phyloP scores from a whole-genome alignment of 1,140 invertebrate species.

The Solenopsis invicta region DNA sequence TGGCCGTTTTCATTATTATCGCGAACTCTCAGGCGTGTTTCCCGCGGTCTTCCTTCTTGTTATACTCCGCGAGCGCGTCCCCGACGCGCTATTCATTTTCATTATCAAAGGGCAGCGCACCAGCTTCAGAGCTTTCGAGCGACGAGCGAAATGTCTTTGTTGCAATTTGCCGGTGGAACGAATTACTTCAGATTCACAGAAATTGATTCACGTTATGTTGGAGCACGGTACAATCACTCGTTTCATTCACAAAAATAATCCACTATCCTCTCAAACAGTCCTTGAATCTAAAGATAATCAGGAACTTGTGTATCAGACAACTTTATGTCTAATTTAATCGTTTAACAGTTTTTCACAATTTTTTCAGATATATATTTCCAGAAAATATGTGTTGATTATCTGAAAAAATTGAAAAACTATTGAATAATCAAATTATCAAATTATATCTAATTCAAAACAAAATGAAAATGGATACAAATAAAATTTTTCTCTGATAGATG shows the following conservation, averaged over 20 bases:
- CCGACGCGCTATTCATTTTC: constrained; percentile 47
- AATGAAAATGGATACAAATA: background rate
- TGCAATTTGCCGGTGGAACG: background rate
- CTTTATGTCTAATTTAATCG: background rate
- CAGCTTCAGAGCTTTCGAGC: background rate
- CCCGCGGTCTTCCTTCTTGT: constrained; percentile 26
- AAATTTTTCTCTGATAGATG: background rate
- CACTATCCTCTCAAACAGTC: background rate
- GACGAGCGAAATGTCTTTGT: constrained; percentile 41
- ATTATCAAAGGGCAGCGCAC: constrained; percentile 5
- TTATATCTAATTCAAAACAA: background rate
- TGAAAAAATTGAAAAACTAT: too few species aligned
- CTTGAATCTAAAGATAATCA: background rate
- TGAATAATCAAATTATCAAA: too few species aligned
- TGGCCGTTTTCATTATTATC: constrained; percentile 55
- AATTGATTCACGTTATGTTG: constrained; percentile 5
- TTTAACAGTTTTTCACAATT: background rate
- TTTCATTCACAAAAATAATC: background rate
- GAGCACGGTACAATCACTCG: constrained; percentile 8
- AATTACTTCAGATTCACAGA: constrained; percentile 5
- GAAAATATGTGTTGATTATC: too few species aligned
- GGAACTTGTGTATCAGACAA: background rate
- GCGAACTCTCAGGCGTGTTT: constrained; percentile 2
- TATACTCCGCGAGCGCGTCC: background rate
- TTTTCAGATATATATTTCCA: background rate